Conservation (phyloP, 2,797 vertebrate genomes). For the Neosilurus mollespiculum region DNA sequence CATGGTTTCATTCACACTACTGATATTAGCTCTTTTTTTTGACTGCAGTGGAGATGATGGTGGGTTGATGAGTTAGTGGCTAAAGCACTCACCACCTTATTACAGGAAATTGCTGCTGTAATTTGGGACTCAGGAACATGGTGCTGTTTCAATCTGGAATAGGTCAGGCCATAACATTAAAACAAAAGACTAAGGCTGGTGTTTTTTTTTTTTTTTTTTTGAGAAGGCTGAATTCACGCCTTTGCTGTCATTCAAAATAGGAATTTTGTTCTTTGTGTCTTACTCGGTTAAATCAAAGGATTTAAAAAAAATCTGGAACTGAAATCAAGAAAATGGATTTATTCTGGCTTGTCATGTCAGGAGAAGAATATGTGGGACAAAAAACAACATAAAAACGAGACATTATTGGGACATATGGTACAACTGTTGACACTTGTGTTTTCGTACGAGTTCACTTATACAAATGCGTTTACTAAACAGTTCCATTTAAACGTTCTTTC, state of each 20-base stretch:
- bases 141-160: not conserved
- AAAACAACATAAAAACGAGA: conserved; percentile 7
- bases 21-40: not conserved
- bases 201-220: not conserved
- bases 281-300: not conserved
- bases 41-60: conserved; percentile 8
- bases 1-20: conserved; percentile 4
- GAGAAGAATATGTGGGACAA: not conserved
- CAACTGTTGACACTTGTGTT: not conserved
- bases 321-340: conserved; percentile 13
- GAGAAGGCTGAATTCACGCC: not conserved
- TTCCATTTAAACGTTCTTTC: conserved; percentile 18
- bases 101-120: conserved; percentile 28
- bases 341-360: conserved; percentile 9
- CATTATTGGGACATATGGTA: not conserved
- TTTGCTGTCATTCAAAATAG: not conserved
- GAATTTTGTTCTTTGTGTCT: not conserved
- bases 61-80: not conserved
- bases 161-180: not conserved
- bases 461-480: conserved; percentile 33
- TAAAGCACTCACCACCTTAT: conserved; percentile 6
- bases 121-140: conserved; percentile 15
- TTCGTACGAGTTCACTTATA: conserved; percentile 2
- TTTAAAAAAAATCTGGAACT: no score
- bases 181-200: not conserved